Evolutionary conservation across 2,797 vertebrate genomes (phyloP).

Genomic region (Ctenopoma multispine): DNA sequence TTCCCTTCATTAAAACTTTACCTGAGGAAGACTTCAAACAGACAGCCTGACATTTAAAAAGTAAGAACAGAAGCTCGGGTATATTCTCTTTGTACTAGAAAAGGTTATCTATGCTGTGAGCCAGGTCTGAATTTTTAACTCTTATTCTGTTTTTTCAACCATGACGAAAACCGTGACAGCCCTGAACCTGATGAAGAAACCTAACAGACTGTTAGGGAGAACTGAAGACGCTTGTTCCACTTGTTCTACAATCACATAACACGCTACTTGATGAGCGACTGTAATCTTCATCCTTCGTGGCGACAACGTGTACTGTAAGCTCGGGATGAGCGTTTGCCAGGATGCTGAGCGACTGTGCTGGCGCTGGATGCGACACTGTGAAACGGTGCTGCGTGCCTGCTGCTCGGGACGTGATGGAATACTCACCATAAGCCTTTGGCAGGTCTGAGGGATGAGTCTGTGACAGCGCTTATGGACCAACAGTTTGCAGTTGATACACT

Average conservation of each 20-base stretch:
- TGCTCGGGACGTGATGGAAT: neutral
- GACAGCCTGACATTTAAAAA: neutral
- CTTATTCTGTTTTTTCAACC: neutral
- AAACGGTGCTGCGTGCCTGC: neutral
- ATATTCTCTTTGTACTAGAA: neutral
- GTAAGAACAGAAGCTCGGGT: neutral
- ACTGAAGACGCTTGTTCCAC: neutral
- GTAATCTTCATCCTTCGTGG: neutral
- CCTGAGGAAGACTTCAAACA: neutral
- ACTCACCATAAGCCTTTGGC: conserved; percentile 99
- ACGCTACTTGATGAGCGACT: neutral
- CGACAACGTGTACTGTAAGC: neutral
- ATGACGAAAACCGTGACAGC: neutral
- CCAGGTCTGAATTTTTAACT: neutral
- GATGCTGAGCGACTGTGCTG: neutral
- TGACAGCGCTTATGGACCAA: conserved; percentile 99
- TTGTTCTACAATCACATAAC: neutral
- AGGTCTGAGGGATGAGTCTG: conserved; percentile 94
- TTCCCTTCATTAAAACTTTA: neutral
- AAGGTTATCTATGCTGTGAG: neutral
- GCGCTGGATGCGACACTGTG: neutral
- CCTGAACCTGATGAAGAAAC: neutral
- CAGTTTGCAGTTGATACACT: conserved; percentile 98
- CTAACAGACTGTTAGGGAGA: neutral
- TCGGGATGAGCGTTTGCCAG: neutral